Conservation (phyloP, 2,797 vertebrate genomes). For the Gorsachius magnificus region DNA sequence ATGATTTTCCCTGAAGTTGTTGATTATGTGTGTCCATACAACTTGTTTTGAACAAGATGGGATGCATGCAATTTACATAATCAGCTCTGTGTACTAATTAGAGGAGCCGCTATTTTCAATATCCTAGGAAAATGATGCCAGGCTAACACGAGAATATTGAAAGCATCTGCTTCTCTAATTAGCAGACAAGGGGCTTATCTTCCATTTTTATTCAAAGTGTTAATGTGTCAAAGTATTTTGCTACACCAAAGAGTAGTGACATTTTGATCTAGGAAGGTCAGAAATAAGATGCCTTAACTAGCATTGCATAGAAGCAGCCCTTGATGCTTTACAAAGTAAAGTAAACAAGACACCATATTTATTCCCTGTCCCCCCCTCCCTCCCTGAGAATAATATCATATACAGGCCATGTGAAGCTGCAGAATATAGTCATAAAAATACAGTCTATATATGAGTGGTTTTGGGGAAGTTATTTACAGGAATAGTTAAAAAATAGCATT, state of each 20-base stretch:
- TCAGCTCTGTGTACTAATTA: slow-evolving; percentile 55
- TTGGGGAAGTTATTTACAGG: background rate
- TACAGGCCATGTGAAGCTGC: background rate
- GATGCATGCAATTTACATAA: slow-evolving; percentile 42
- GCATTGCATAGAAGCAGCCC: background rate
- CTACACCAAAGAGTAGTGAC: background rate
- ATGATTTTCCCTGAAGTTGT: background rate
- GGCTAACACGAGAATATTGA: slow-evolving; percentile 24
- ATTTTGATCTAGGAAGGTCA: slow-evolving; percentile 9
- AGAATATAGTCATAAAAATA: background rate
- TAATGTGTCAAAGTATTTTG: background rate
- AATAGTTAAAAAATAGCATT: background rate
- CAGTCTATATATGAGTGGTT: background rate
- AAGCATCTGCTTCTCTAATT: slow-evolving; percentile 53
- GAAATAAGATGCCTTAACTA: background rate
- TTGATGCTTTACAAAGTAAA: background rate
- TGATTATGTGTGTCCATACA: background rate
- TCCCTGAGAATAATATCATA: background rate
- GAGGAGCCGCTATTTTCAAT: background rate
- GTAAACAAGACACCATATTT: background rate
- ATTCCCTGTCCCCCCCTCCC: background rate
- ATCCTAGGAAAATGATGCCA: slow-evolving; percentile 2
- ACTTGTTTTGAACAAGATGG: slow-evolving; percentile 38
- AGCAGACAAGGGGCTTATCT: background rate
- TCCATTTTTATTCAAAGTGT: slow-evolving; percentile 10